Conservation (phyloP, 2,113 vertebrate genomes). For the Hydrolagus affinis region DNA sequence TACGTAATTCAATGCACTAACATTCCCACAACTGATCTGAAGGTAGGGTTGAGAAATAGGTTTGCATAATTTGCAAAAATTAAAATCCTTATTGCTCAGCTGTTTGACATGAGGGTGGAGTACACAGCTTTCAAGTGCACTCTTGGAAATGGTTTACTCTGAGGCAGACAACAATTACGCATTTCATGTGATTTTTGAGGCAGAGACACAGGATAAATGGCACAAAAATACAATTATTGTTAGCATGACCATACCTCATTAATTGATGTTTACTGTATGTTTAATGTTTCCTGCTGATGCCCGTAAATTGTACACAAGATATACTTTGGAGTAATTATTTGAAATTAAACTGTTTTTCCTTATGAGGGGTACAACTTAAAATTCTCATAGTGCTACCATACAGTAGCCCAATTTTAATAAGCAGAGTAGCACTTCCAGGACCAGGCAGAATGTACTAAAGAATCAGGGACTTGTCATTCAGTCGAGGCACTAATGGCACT, state of each 20-base stretch:
- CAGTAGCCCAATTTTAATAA: not conserved
- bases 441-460: not conserved
- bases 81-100: constrained; percentile 1
- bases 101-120: constrained; percentile 8
- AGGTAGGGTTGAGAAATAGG: constrained; percentile 1
- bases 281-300: not conserved
- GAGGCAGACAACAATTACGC: not conserved
- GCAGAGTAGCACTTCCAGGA: not conserved
- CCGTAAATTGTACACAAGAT: not conserved
- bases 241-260: not conserved
- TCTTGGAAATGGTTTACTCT: constrained; percentile 1
- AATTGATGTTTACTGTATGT: not conserved
- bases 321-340: constrained; percentile 9
- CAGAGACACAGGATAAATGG: not conserved
- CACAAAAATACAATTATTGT: not conserved
- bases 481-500: not conserved
- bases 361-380: not conserved
- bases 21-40: not conserved
- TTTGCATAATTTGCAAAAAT: constrained; percentile 25
- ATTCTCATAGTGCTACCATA: not conserved
- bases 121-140: not conserved
- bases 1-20: not conserved
- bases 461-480: not conserved
- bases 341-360: constrained; percentile 14
- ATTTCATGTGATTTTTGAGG: constrained; percentile 3